These are phyloP conservation scores for Archocentrus centrarchus DNA, from an alignment of 2,113 vertebrate genomes.

Conservation along the genomic window DNA sequence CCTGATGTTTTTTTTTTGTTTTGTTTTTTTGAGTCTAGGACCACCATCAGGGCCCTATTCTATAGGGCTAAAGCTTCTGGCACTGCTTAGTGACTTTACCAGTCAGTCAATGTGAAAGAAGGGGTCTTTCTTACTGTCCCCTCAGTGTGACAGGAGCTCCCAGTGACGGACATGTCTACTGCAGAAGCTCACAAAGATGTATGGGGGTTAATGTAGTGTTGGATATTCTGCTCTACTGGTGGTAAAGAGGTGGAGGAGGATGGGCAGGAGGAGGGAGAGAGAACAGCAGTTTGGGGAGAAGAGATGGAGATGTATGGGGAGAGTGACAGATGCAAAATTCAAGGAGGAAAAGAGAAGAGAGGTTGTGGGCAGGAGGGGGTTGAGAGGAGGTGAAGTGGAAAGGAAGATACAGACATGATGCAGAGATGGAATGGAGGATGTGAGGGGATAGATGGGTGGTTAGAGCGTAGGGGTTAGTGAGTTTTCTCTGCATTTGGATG, in stretches of 20 bases:
- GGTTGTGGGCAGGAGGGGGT: constrained; percentile 30
- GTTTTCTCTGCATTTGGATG: constrained; percentile 59
- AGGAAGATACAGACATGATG: constrained; percentile 68
- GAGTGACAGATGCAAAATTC: constrained; percentile 60
- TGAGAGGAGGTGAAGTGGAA: constrained; percentile 70
- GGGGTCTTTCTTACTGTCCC: constrained; percentile 18
- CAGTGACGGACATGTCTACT: constrained; percentile 38
- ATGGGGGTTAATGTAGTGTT: constrained; percentile 61
- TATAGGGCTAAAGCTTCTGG: constrained; percentile 44
- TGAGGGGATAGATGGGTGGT: constrained; percentile 33
- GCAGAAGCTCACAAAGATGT: constrained; percentile 49
- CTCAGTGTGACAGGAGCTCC: constrained; percentile 61
- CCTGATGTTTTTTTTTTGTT: not conserved
- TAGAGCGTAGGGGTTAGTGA: constrained; percentile 54
- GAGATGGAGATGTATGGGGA: constrained; percentile 56
- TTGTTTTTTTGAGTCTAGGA: constrained; percentile 31
- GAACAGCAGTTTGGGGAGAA: constrained; percentile 8
- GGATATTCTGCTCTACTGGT: constrained; percentile 49
- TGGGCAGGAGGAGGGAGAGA: not conserved
- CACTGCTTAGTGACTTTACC: constrained; percentile 45
- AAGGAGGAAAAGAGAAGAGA: constrained; percentile 20
- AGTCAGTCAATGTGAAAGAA: constrained; percentile 35
- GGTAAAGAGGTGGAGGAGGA: constrained; percentile 2
- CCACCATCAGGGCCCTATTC: constrained; percentile 26
- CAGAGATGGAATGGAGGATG: constrained; percentile 42